Conservation (phyloP, 2,888 invertebrate species). For the Cephus sareptanus region DNA sequence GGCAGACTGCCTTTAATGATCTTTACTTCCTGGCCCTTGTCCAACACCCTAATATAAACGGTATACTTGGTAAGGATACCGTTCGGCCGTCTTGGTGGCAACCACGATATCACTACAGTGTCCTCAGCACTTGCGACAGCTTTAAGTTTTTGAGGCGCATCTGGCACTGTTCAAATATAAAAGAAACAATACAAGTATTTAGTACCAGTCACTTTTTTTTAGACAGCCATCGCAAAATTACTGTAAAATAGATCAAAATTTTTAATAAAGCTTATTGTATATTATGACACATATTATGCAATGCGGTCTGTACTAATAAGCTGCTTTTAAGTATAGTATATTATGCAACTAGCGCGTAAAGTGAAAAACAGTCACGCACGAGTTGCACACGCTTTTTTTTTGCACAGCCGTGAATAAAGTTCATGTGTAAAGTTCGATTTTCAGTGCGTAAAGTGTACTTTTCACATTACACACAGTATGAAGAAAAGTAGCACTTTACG, state of each 20-base stretch:
- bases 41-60: conserved; percentile 70
- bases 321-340: not conserved
- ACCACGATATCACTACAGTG: conserved; percentile 74
- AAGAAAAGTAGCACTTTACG: no score
- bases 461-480: no score
- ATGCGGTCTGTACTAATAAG: no score
- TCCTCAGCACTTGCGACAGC: conserved; percentile 71
- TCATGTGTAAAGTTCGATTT: no score
- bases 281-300: no score
- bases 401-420: no score
- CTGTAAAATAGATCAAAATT: not conserved
- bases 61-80: conserved; percentile 74
- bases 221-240: not conserved
- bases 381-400: no score
- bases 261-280: not conserved
- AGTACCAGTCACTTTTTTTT: not conserved
- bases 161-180: conserved; percentile 65
- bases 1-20: conserved; percentile 65
- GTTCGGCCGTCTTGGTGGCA: conserved; percentile 73
- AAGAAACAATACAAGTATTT: not conserved
- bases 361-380: no score
- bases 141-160: conserved; percentile 73
- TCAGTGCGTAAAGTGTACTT: no score
- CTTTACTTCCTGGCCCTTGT: conserved; percentile 69
- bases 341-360: no score